A percentile compares a stretch with the other conserved stretches of the same genome.
phyloP scores from a whole-genome alignment of 2,797 vertebrate species.

The Pempheris klunzingeri region DNA sequence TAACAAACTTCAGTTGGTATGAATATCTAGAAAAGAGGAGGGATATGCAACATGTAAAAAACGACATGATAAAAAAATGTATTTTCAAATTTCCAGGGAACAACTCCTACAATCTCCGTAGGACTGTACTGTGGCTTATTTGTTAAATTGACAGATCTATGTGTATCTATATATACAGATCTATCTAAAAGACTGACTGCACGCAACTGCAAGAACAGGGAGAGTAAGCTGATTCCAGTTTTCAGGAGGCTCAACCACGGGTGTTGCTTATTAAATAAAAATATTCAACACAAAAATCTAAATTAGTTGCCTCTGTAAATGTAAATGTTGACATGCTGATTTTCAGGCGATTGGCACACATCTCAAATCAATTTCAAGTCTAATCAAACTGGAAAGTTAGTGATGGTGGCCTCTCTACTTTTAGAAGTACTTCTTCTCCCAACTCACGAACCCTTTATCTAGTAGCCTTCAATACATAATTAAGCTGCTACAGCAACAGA shows the following conservation, averaged over 20 bases:
- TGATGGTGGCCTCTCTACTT: slow-evolving; percentile 26
- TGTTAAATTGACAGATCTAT: not conserved
- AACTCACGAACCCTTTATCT: slow-evolving; percentile 62
- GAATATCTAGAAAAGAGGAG: not conserved
- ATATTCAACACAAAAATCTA: not conserved
- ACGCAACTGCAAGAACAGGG: not conserved
- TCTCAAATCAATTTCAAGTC: slow-evolving; percentile 19
- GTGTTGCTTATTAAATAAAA: not conserved
- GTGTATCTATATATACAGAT: too few relatives aligned
- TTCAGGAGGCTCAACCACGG: not conserved
- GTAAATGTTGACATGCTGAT: not conserved
- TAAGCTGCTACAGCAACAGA: slow-evolving; percentile 66
- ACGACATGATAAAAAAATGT: not conserved
- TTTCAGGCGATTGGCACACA: not conserved
- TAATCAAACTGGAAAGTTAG: slow-evolving; percentile 27
- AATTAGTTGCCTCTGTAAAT: not conserved
- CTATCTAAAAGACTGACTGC: not conserved
- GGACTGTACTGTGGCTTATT: not conserved
- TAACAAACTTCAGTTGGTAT: not conserved
- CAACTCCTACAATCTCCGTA: not conserved
- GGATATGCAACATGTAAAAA: not conserved
- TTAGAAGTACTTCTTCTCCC: slow-evolving; percentile 50
- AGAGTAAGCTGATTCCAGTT: not conserved
- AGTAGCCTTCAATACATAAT: slow-evolving; percentile 64
- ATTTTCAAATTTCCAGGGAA: not conserved